Evolutionary conservation across 2,113 vertebrate species (phyloP).

Genomic region (Notothenia coriiceps): DNA sequence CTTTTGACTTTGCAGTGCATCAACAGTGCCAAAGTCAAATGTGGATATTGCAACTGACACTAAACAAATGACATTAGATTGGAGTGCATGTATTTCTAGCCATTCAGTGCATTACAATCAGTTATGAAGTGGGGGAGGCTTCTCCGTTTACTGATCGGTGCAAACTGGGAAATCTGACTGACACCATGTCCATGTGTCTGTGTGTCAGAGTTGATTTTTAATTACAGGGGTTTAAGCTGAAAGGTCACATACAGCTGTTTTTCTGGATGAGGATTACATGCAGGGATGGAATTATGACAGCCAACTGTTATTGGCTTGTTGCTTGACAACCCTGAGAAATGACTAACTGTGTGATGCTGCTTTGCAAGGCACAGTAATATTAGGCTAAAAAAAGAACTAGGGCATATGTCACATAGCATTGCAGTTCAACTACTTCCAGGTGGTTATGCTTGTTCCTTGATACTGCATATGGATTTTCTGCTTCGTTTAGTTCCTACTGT

Average conservation of each 20-base stretch:
- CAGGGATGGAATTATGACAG: background rate
- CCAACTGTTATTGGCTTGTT: background rate
- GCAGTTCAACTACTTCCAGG: background rate
- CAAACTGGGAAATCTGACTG: constrained; percentile 9
- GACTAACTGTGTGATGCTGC: background rate
- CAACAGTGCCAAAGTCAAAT: background rate
- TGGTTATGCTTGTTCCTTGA: background rate
- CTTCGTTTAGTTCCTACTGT: background rate
- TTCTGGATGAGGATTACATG: no score
- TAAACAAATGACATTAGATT: background rate
- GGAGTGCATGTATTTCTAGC: background rate
- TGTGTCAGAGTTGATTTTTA: constrained; percentile 32
- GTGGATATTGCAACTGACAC: background rate
- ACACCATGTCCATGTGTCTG: background rate
- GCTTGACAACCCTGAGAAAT: background rate
- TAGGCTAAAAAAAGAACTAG: background rate
- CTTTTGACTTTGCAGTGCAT: background rate
- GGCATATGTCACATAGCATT: no score
- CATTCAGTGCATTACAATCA: constrained; percentile 21
- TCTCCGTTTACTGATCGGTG: constrained; percentile 19
- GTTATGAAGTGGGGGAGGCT: background rate
- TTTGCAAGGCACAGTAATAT: background rate
- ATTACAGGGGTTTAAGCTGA: constrained; percentile 11
- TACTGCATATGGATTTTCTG: background rate
- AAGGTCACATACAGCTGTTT: background rate